phyloP scores from a whole-genome alignment of 2,888 invertebrate species.

The Philaethria dido region DNA sequence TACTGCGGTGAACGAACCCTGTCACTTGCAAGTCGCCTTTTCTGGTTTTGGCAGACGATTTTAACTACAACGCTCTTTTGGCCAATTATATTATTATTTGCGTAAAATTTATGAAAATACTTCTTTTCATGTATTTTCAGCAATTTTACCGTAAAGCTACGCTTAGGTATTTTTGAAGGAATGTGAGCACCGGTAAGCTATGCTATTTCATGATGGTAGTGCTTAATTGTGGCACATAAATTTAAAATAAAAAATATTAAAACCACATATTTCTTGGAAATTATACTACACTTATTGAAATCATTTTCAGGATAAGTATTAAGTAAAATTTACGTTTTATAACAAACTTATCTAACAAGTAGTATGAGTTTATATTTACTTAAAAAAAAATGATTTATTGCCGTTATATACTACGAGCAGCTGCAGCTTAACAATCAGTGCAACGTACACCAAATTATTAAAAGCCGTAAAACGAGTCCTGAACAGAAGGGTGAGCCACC shows the following conservation, averaged over 20 bases:
- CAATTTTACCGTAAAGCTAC: background rate
- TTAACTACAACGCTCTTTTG: constrained; percentile 59
- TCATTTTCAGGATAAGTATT: background rate
- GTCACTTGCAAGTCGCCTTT: constrained; percentile 64
- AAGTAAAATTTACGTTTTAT: background rate
- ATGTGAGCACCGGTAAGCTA: background rate
- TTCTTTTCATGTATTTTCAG: constrained; percentile 42
- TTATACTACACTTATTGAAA: background rate
- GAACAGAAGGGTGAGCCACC: constrained; percentile 78
- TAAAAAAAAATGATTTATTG: constrained; percentile 62
- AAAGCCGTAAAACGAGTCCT: constrained; percentile 82
- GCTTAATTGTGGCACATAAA: background rate
- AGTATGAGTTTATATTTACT: constrained; percentile 30
- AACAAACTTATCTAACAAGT: background rate
- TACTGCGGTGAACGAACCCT: constrained; percentile 79
- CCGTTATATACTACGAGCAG: constrained; percentile 65
- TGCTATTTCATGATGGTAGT: background rate
- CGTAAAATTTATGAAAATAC: constrained; percentile 66
- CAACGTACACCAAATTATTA: constrained; percentile 81
- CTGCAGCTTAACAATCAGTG: constrained; percentile 79
- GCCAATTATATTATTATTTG: constrained; percentile 60
- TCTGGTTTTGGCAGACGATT: constrained; percentile 78
- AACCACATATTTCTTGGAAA: background rate
- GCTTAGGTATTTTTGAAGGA: too few relatives aligned
- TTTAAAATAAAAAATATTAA: background rate